Percentiles rank a stretch among this genome's conserved stretches.
Evolutionary conservation across 2,113 vertebrate species (phyloP).

Genomic region (Coryphaenoides rupestris): DNA sequence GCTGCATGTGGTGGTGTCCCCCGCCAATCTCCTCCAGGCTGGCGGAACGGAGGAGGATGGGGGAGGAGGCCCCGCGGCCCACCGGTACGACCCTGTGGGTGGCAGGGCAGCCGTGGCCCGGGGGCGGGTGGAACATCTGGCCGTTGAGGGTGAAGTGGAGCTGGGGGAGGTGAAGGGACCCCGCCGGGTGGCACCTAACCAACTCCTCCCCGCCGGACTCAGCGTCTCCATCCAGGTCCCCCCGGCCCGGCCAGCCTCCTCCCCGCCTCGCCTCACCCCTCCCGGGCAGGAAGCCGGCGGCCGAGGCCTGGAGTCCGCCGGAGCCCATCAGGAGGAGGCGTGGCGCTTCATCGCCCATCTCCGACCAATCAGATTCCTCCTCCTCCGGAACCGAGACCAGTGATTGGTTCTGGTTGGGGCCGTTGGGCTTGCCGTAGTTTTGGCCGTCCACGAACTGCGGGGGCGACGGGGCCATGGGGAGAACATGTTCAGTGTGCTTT

Average conservation of each 20-base stretch:
- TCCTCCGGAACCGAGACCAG: conserved; percentile 70
- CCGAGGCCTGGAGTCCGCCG: conserved; percentile 32
- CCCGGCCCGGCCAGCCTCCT: conserved; percentile 22
- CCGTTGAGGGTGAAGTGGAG: conserved; percentile 64
- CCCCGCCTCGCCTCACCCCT: conserved; percentile 15
- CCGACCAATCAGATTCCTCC: conserved; percentile 75
- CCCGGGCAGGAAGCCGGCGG: conserved; percentile 49
- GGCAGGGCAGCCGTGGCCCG: conserved; percentile 16
- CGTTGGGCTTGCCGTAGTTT: conserved; percentile 47
- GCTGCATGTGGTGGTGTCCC: conserved; percentile 40
- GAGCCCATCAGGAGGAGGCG: conserved; percentile 40
- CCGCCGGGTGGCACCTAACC: conserved; percentile 14
- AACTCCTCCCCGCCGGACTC: conserved; percentile 61
- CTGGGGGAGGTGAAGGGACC: conserved; percentile 57
- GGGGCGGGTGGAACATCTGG: conserved; percentile 39
- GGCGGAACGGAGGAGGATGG: conserved; percentile 65
- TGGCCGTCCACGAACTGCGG: conserved; percentile 68
- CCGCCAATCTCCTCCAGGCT: conserved; percentile 70
- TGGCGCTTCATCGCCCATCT: conserved; percentile 64
- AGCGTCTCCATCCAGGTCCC: conserved; percentile 53
- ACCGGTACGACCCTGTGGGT: conserved; percentile 41
- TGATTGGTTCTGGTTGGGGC: conserved; percentile 48
- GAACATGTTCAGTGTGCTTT: no score
- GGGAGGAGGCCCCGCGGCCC: conserved; percentile 30
- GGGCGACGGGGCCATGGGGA: conserved; percentile 61